Evolutionary conservation across 2,797 vertebrate species (phyloP).

Genomic region (Hippoglossus hippoglossus): DNA sequence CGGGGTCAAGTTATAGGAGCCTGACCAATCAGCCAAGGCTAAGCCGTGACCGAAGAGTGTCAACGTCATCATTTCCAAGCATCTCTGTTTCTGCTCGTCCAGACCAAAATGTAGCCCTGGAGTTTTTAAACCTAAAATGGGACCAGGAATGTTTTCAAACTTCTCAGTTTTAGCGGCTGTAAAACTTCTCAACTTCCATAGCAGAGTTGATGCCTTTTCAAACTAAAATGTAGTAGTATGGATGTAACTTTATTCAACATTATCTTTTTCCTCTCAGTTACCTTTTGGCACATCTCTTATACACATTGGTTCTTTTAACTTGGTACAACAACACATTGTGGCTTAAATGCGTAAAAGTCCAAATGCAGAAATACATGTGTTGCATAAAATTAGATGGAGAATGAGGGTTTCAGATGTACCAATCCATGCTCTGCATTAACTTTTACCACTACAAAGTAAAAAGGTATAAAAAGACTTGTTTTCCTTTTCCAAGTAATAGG

Average conservation of each 20-base stretch:
- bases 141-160: too few relatives aligned
- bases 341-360: conserved; percentile 23
- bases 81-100: too few relatives aligned
- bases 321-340: conserved; percentile 1
- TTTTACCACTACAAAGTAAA: conserved; percentile 39
- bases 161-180: too few relatives aligned
- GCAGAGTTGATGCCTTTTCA: too few relatives aligned
- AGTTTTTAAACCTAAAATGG: too few relatives aligned
- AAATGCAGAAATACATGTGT: conserved; percentile 17
- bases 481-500: conserved; percentile 40
- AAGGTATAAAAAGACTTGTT: conserved; percentile 41
- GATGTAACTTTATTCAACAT: neutral
- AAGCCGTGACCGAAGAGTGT: too few relatives aligned
- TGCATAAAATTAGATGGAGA: conserved; percentile 6
- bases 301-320: neutral
- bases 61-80: too few relatives aligned
- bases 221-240: too few relatives aligned
- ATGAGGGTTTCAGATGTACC: conserved; percentile 29
- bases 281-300: neutral
- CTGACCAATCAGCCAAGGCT: too few relatives aligned
- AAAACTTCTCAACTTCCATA: too few relatives aligned
- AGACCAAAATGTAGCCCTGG: too few relatives aligned
- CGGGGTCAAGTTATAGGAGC: too few relatives aligned
- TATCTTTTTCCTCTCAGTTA: neutral
- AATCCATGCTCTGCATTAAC: conserved; percentile 42